Evolutionary conservation across 2,113 vertebrate genomes (phyloP).

Genomic region (Hemicordylus capensis): DNA sequence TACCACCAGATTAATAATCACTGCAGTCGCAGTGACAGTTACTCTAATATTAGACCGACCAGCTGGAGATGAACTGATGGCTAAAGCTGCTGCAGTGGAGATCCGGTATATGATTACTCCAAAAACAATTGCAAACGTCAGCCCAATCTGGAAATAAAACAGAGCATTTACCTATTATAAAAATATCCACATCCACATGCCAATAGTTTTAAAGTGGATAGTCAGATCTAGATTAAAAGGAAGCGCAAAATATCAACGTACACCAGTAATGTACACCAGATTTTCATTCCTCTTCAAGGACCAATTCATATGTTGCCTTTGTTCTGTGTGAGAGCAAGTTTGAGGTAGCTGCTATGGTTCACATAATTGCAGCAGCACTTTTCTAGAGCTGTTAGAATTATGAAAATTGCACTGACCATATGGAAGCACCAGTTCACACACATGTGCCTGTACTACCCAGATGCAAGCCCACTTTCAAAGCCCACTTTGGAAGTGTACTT

Average conservation of each 20-base stretch:
- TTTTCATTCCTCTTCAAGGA: neutral
- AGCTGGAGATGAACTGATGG: conserved; percentile 83
- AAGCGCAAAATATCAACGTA: no score
- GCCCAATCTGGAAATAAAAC: conserved; percentile 74
- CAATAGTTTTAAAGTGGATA: neutral
- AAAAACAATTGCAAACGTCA: conserved; percentile 92
- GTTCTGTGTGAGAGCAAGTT: neutral
- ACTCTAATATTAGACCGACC: conserved; percentile 88
- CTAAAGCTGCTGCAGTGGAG: conserved; percentile 89
- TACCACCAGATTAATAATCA: conserved; percentile 94
- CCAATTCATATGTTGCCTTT: neutral
- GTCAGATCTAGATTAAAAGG: neutral
- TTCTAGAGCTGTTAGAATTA: neutral
- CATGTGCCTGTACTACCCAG: neutral
- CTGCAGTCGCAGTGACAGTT: conserved; percentile 91
- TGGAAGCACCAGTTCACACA: no score
- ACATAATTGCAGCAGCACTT: neutral
- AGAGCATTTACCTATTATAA: neutral
- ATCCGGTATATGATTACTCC: conserved; percentile 96
- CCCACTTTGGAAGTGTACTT: no score
- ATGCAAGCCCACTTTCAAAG: neutral
- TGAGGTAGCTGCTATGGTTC: no score
- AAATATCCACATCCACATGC: neutral
- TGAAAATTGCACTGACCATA: neutral
- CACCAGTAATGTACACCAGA: no score